phyloP scores from a whole-genome alignment of 2,888 invertebrate genomes.

The Xestia c-nigrum region DNA sequence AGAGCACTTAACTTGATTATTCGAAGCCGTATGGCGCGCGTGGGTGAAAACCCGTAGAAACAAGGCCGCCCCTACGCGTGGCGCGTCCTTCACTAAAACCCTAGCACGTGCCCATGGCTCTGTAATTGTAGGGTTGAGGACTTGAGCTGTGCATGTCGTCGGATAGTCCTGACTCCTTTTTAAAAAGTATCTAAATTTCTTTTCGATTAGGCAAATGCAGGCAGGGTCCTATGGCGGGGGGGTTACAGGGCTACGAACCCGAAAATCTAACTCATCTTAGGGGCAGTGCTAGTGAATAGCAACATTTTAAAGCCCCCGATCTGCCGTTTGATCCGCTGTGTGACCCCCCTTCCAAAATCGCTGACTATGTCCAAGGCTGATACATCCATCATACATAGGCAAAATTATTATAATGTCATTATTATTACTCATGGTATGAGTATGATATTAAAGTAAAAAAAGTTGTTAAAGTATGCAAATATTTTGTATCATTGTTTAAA shows the following conservation, averaged over 20 bases:
- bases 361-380: not conserved
- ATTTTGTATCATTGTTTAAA: too few relatives aligned
- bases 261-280: too few relatives aligned
- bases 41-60: conserved; percentile 72
- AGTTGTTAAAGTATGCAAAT: too few relatives aligned
- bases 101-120: conserved; percentile 76
- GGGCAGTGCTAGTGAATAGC: too few relatives aligned
- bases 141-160: conserved; percentile 11
- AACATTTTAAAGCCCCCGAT: too few relatives aligned
- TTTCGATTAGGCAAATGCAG: not conserved
- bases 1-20: conserved; percentile 91
- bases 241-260: not conserved
- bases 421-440: too few relatives aligned
- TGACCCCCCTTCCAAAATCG: too few relatives aligned
- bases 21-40: conserved; percentile 78
- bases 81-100: conserved; percentile 76
- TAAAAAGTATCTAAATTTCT: not conserved
- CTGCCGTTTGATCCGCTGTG: too few relatives aligned
- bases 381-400: not conserved
- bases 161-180: conserved; percentile 17
- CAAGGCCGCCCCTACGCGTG: conserved; percentile 74
- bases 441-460: too few relatives aligned
- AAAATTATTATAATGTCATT: not conserved
- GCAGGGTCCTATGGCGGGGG: not conserved
- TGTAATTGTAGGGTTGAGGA: conserved; percentile 79